Percentiles rank a stretch among this genome's conserved stretches.
These are phyloP conservation scores for Nibea albiflora DNA, from an alignment of 2,113 vertebrate genomes.

Conservation along the genomic window DNA sequence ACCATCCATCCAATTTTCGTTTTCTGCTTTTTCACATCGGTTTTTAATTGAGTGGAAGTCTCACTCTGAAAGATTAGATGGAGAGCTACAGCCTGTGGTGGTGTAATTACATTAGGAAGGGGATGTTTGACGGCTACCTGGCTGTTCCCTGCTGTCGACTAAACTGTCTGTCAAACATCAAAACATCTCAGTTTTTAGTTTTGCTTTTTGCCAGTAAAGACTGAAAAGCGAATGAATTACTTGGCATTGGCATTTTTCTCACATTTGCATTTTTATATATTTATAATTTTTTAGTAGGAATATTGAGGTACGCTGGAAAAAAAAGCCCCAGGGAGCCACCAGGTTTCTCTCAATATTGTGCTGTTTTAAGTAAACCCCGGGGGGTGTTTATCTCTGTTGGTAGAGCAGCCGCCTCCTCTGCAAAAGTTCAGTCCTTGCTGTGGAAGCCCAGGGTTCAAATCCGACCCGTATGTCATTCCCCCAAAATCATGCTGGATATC, in stretches of 20 bases:
- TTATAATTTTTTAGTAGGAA: not conserved
- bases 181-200: not conserved
- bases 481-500: no score
- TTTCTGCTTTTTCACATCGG: not conserved
- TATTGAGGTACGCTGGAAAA: not conserved
- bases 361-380: not conserved
- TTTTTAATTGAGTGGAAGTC: not conserved
- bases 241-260: not conserved
- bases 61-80: not conserved
- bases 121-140: not conserved
- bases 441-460: no score
- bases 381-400: no score
- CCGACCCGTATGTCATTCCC: no score
- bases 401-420: no score
- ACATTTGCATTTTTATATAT: not conserved
- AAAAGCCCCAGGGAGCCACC: not conserved
- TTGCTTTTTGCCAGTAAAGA: not conserved
- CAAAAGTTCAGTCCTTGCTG: no score
- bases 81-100: not conserved
- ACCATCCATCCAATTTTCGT: not conserved
- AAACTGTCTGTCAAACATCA: slow-evolving; percentile 9
- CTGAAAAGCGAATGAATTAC: not conserved
- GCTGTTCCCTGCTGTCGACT: not conserved
- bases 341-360: not conserved
- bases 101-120: slow-evolving; percentile 3